Conservation (phyloP, 2,797 vertebrate species). For the Limosa lapponica region DNA sequence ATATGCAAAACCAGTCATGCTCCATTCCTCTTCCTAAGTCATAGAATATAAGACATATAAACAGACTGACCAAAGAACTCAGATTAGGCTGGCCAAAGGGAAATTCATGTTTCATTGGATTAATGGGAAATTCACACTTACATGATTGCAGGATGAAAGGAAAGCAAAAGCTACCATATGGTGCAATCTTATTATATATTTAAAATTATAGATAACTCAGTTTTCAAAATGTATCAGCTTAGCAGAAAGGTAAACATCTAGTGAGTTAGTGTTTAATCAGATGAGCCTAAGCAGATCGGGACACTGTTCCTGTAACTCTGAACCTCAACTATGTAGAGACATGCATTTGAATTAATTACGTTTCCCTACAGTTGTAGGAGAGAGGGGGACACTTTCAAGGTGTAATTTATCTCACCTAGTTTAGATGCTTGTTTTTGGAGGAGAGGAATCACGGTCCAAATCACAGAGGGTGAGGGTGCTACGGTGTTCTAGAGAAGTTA, state of each 20-base stretch:
- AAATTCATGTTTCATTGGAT: not conserved
- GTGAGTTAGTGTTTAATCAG: not conserved
- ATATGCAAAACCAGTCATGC: not conserved
- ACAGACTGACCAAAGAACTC: not conserved
- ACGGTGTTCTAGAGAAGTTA: not conserved
- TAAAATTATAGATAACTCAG: not conserved
- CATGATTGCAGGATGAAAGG: not conserved
- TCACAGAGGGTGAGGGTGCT: rapidly evolving
- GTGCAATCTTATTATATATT: not conserved
- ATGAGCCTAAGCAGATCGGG: rapidly evolving
- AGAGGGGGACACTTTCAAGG: not conserved
- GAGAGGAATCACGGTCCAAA: not conserved
- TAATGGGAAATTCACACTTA: too few species aligned
- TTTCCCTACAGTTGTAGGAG: not conserved
- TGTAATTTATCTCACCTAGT: not conserved
- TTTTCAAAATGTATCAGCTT: not conserved
- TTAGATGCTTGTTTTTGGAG: not conserved
- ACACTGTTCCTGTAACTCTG: not conserved
- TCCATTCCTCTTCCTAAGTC: not conserved
- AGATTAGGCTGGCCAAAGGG: not conserved
- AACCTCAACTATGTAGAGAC: not conserved
- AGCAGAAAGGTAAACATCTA: not conserved
- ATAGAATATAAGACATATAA: not conserved
- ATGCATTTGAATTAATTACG: not conserved
- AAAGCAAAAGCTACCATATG: not conserved